A percentile compares a stretch with the other conserved stretches of the same genome.
These are phyloP conservation scores for Clarias batrachus DNA, from an alignment of 2,113 vertebrate genomes.

Conservation along the genomic window DNA sequence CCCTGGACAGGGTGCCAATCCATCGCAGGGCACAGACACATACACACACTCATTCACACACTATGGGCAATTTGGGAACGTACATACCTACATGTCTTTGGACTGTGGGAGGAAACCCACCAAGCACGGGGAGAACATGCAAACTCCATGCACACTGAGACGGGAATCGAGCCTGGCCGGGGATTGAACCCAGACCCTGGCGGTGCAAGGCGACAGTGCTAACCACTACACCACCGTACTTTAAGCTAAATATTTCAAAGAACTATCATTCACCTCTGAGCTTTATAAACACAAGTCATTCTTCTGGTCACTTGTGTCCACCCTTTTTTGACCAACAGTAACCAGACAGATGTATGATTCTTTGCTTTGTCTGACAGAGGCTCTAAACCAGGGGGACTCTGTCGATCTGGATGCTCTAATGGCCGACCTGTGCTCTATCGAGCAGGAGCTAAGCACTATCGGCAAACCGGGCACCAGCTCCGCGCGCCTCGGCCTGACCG, in stretches of 20 bases:
- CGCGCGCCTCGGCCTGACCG: conserved; percentile 70
- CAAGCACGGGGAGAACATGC: too few species aligned
- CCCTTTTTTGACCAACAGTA: neutral
- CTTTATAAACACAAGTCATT: neutral
- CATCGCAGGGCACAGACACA: too few species aligned
- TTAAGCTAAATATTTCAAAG: neutral
- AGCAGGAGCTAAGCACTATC: conserved; percentile 92
- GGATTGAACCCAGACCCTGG: too few species aligned
- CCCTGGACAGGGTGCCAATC: too few species aligned
- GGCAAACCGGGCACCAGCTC: conserved; percentile 76
- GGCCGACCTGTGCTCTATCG: conserved; percentile 96
- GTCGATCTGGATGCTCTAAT: conserved; percentile 96
- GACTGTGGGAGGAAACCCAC: too few species aligned
- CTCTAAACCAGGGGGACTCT: conserved; percentile 90
- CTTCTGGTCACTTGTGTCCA: neutral
- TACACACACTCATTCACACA: too few species aligned
- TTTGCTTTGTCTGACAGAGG: conserved; percentile 79
- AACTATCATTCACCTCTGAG: neutral
- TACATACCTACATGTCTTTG: too few species aligned
- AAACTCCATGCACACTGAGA: too few species aligned
- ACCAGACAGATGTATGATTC: conserved; percentile 48
- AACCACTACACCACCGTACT: too few species aligned
- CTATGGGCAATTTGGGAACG: too few species aligned
- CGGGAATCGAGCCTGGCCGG: too few species aligned
- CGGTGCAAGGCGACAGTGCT: too few species aligned